Percentiles rank a stretch among this genome's conserved stretches.
Conservation (phyloP, 2,888 invertebrate genomes). For the Caprella mutica region DNA sequence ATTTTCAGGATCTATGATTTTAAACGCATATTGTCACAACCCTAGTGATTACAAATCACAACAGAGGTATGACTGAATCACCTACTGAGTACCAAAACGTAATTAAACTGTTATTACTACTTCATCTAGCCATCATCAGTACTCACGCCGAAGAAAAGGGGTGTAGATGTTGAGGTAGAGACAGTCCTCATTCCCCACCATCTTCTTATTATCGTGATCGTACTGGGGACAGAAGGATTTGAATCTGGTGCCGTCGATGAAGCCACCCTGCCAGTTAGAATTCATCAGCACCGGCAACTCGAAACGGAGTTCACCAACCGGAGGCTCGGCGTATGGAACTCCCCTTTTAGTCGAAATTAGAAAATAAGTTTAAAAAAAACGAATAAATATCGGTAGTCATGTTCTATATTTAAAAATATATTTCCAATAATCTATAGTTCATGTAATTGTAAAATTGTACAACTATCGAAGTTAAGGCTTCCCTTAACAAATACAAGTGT, state of each 20-base stretch:
- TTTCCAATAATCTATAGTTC: background rate
- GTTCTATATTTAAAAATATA: background rate
- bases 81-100: no score
- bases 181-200: slow-evolving; percentile 33
- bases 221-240: slow-evolving; percentile 27
- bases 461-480: background rate
- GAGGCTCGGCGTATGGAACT: slow-evolving; percentile 11
- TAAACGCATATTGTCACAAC: no score
- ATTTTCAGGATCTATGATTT: no score
- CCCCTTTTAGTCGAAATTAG: background rate
- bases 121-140: no score
- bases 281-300: background rate
- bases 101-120: no score
- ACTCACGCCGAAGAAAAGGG: slow-evolving; percentile 23
- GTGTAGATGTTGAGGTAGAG: slow-evolving; percentile 32
- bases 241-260: slow-evolving; percentile 1
- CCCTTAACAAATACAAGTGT: background rate
- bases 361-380: background rate
- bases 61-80: no score
- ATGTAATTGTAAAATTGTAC: background rate
- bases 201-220: slow-evolving; percentile 14
- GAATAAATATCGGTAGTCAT: background rate
- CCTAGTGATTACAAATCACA: no score
- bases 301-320: slow-evolving; percentile 9
- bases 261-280: background rate